A percentile compares a stretch with the other conserved stretches of the same genome.
phyloP scores from a whole-genome alignment of 2,797 vertebrate species.

The Oceanodroma leucorhoa region DNA sequence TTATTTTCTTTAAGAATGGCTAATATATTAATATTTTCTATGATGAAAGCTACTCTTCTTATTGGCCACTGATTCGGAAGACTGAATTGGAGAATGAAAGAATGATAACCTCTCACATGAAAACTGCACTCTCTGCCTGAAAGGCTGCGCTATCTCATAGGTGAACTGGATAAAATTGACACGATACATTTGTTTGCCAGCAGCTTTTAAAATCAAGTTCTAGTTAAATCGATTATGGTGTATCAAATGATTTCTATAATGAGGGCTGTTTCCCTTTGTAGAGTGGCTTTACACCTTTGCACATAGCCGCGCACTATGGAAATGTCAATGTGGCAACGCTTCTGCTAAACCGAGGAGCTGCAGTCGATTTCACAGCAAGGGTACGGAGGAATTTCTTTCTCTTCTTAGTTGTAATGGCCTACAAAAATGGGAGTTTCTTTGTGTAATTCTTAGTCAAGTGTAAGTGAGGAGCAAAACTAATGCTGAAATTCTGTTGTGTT shows the following conservation, averaged over 20 bases:
- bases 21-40: not conserved
- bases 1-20: not conserved
- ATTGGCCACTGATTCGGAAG: not conserved
- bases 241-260: rapidly evolving
- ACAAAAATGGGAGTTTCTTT: not conserved
- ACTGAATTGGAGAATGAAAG: not conserved
- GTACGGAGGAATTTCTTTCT: constrained; percentile 67
- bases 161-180: not conserved
- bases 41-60: not conserved
- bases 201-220: not conserved
- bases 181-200: rapidly evolving
- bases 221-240: not conserved
- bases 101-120: not conserved
- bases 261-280: constrained; percentile 66
- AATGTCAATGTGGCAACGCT: constrained; percentile 96
- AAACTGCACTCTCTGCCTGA: not conserved
- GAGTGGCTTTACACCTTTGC: constrained; percentile 97
- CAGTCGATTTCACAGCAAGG: constrained; percentile 95
- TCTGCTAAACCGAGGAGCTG: constrained; percentile 93
- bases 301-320: constrained; percentile 96
- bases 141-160: not conserved
- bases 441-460: not conserved
- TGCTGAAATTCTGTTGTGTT: not conserved
- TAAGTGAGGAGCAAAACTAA: not conserved
- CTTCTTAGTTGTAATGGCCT: not conserved